These are phyloP conservation scores for Osedax fenrisi DNA, from an alignment of 2,888 invertebrate genomes.

Conservation along the genomic window DNA sequence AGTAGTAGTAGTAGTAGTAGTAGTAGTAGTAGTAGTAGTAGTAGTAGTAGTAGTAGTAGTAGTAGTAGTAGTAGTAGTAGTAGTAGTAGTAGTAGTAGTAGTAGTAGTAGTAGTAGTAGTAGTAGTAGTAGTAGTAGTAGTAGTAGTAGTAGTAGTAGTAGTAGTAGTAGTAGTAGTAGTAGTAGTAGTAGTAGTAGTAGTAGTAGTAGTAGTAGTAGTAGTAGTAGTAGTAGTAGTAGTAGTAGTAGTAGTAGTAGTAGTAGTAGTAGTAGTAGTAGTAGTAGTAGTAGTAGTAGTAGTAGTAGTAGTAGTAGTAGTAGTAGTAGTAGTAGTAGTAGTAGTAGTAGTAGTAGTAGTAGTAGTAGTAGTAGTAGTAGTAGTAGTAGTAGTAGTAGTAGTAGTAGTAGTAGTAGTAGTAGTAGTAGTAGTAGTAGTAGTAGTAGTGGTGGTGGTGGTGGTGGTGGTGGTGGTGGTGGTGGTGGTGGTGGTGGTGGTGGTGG, in stretches of 20 bases:
- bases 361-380: no score
- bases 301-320: no score
- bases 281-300: slow-evolving; percentile 20
- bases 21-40: no score
- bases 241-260: slow-evolving; percentile 30
- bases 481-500: not conserved
- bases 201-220: slow-evolving; percentile 31
- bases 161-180: slow-evolving; percentile 32
- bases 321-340: no score
- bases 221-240: slow-evolving; percentile 32
- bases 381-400: no score
- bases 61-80: no score
- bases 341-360: no score
- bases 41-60: no score
- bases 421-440: slow-evolving; percentile 26
- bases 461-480: not conserved
- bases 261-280: slow-evolving; percentile 12
- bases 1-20: no score
- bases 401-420: no score
- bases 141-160: slow-evolving; percentile 33
- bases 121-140: slow-evolving; percentile 31
- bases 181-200: slow-evolving; percentile 31
- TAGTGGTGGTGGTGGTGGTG: not conserved
- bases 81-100: slow-evolving; percentile 22
- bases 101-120: slow-evolving; percentile 28